phyloP scores from a whole-genome alignment of 2,888 invertebrate species.

The Dioctria rufipes region DNA sequence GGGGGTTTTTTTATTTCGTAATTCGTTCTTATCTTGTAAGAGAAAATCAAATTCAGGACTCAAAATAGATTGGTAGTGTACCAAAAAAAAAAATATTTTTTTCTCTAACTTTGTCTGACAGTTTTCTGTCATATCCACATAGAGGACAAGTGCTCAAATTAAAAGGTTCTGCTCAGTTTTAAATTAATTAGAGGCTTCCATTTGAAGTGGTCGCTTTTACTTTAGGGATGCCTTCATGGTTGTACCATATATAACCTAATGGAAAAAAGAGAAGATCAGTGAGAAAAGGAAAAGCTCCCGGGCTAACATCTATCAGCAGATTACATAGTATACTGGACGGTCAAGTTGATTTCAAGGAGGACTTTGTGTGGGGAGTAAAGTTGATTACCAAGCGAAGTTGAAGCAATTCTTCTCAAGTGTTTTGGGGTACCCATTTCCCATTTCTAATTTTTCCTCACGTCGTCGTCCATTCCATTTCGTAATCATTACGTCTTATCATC shows the following conservation, averaged over 20 bases:
- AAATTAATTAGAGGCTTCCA: constrained; percentile 33
- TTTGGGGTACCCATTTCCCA: not conserved
- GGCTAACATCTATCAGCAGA: not conserved
- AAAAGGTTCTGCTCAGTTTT: constrained; percentile 41
- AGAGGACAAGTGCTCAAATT: constrained; percentile 46
- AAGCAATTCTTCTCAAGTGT: not conserved
- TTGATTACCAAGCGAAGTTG: constrained; percentile 21
- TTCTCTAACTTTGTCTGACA: no score
- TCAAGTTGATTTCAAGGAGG: constrained; percentile 10
- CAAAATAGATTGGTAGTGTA: constrained; percentile 4
- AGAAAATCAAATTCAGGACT: constrained; percentile 17
- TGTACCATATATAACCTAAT: no score
- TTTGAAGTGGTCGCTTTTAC: constrained; percentile 14
- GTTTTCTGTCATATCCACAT: not conserved
- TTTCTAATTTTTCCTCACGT: constrained; percentile 19
- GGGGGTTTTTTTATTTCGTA: not conserved
- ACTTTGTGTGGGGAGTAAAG: constrained; percentile 1
- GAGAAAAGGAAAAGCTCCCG: not conserved
- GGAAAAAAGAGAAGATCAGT: not conserved
- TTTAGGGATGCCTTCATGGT: no score
- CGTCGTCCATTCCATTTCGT: not conserved
- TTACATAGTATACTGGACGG: not conserved
- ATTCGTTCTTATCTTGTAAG: not conserved
- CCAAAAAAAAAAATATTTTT: constrained; percentile 2
- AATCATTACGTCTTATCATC: constrained; percentile 24